These are phyloP conservation scores for Coecobrya sp. DNA, from an alignment of 2,888 invertebrate genomes.

Conservation along the genomic window DNA sequence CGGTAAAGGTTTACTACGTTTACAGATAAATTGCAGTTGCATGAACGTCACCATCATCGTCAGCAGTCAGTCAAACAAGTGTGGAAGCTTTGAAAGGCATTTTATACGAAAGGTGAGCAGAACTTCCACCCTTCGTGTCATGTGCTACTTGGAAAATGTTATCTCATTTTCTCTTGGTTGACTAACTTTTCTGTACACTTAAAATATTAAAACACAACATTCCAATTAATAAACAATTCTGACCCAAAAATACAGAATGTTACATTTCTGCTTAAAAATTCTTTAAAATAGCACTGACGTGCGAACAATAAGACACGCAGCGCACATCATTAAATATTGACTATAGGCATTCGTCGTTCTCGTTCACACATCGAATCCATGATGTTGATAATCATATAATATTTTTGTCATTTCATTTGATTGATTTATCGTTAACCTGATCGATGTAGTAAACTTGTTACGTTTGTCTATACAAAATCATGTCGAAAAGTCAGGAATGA, in stretches of 20 bases:
- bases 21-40: constrained; percentile 8
- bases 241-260: constrained; percentile 16
- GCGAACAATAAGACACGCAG: background rate
- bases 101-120: constrained; percentile 2
- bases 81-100: constrained; percentile 9
- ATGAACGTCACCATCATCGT: constrained; percentile 38
- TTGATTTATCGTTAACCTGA: too few species aligned
- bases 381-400: too few species aligned
- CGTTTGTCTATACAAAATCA: too few species aligned
- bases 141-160: background rate
- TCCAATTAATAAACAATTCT: background rate
- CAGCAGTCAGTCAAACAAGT: constrained; percentile 52
- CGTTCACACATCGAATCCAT: too few species aligned
- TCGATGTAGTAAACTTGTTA: too few species aligned
- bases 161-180: background rate
- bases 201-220: background rate
- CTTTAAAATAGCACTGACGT: background rate
- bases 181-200: background rate
- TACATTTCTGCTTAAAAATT: constrained; percentile 16
- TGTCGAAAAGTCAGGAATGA: too few species aligned
- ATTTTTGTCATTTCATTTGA: too few species aligned
- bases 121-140: constrained; percentile 37
- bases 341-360: background rate
- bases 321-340: background rate
- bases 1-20: background rate